A percentile compares a stretch with the other conserved stretches of the same genome.
These are phyloP conservation scores for Drosophila simulans DNA, from an alignment of 1,140 invertebrate genomes.

Conservation along the genomic window DNA sequence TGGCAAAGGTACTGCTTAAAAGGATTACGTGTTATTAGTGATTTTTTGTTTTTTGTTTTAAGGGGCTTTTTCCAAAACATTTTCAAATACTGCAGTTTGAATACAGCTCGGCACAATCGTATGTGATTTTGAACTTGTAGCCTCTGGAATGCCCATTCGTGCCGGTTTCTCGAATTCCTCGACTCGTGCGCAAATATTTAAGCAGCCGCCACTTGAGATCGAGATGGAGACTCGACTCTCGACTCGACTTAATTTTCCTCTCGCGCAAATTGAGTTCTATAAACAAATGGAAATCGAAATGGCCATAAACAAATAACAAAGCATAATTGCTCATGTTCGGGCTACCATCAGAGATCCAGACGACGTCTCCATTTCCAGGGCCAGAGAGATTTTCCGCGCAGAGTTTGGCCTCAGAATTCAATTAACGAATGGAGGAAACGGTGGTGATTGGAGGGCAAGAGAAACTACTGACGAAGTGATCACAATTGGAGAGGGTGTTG, in stretches of 20 bases:
- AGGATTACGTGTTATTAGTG: too few relatives aligned
- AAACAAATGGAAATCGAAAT: conserved; percentile 74
- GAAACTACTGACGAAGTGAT: conserved; percentile 20
- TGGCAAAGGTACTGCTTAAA: too few relatives aligned
- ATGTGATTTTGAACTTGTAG: conserved; percentile 18
- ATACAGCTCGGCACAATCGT: conserved; percentile 37
- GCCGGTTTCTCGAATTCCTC: conserved; percentile 26
- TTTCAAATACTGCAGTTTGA: too few relatives aligned
- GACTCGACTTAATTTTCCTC: conserved; percentile 42
- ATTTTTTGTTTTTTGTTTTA: too few relatives aligned
- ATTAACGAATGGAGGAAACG: conserved; percentile 43
- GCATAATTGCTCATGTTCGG: conserved; percentile 68
- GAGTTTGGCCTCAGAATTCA: conserved; percentile 63
- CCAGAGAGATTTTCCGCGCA: conserved; percentile 1
- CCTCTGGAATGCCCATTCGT: conserved; percentile 16
- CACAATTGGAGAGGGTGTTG: conserved; percentile 35
- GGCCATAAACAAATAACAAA: conserved; percentile 72
- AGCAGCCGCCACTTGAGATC: conserved; percentile 35
- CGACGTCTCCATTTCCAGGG: conserved; percentile 7
- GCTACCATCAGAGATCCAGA: conserved; percentile 16
- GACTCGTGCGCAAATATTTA: conserved; percentile 57
- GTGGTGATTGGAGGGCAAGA: conserved; percentile 37
- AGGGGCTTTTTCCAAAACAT: too few relatives aligned
- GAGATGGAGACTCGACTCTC: conserved; percentile 1
- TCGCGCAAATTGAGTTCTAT: conserved; percentile 61